Evolutionary conservation across 2,113 vertebrate species (phyloP).

Genomic region (Ranitomeya variabilis): DNA sequence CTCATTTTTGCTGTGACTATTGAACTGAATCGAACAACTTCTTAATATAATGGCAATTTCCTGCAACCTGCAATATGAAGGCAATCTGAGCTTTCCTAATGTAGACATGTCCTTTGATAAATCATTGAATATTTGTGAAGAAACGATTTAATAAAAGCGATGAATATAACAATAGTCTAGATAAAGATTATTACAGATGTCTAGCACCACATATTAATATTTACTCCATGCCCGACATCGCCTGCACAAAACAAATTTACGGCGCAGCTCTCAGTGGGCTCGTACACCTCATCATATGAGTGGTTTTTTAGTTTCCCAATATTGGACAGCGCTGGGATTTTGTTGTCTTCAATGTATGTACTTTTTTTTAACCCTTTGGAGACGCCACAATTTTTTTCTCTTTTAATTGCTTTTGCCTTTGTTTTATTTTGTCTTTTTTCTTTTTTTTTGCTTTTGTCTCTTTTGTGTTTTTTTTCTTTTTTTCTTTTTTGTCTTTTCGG

Average conservation of each 20-base stretch:
- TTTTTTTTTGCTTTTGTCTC: no score
- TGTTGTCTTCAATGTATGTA: no score
- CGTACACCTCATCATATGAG: not conserved
- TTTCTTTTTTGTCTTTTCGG: no score
- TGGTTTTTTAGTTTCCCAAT: not conserved
- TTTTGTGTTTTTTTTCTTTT: no score
- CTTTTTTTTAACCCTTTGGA: no score
- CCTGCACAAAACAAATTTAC: not conserved
- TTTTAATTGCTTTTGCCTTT: no score
- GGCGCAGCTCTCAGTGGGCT: not conserved
- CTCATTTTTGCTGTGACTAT: slow-evolving; percentile 31
- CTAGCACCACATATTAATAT: not conserved
- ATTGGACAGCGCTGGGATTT: not conserved
- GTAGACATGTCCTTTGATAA: not conserved
- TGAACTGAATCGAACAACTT: slow-evolving; percentile 26
- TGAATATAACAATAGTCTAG: not conserved
- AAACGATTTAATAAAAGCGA: not conserved
- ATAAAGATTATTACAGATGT: not conserved
- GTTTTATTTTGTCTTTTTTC: no score
- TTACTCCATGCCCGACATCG: not conserved
- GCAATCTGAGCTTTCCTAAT: not conserved
- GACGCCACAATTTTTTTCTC: no score
- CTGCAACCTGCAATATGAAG: not conserved
- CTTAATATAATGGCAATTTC: slow-evolving; percentile 39
- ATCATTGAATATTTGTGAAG: not conserved